Conservation (phyloP, 1,140 invertebrate genomes). For the Schlechtendalia chinensis region DNA sequence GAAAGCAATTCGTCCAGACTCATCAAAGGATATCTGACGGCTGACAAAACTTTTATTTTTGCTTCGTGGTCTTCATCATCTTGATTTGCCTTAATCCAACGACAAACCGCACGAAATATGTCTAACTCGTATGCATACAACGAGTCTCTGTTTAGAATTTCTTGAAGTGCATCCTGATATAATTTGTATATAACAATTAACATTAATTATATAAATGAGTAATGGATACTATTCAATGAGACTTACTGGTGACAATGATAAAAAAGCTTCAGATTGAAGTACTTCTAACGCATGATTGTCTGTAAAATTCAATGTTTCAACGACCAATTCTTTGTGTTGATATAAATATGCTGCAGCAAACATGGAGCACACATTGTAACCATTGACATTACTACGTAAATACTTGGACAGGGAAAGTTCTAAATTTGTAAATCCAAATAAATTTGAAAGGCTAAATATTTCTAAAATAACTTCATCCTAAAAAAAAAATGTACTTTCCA, state of each 20-base stretch:
- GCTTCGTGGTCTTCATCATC: constrained; percentile 48
- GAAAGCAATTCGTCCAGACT: constrained; percentile 81
- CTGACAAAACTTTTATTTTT: constrained; percentile 51
- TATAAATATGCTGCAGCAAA: constrained; percentile 85
- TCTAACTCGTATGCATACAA: constrained; percentile 95
- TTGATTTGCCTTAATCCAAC: constrained; percentile 78
- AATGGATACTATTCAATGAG: background rate
- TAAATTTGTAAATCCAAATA: constrained; percentile 91
- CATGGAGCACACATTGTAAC: constrained; percentile 88
- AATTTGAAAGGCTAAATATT: constrained; percentile 84
- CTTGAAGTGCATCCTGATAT: constrained; percentile 69
- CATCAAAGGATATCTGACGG: constrained; percentile 84
- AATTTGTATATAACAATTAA: constrained; percentile 38
- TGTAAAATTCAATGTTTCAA: constrained; percentile 71
- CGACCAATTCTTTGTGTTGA: constrained; percentile 63
- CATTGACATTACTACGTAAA: constrained; percentile 79
- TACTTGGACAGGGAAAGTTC: constrained; percentile 91
- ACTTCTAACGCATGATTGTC: constrained; percentile 85
- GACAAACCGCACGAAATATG: constrained; percentile 84
- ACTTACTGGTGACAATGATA: constrained; percentile 77
- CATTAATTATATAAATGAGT: background rate
- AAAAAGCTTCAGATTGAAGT: constrained; percentile 79
- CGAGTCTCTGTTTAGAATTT: constrained; percentile 86
- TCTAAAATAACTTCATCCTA: constrained; percentile 83
- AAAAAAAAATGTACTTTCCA: constrained; percentile 35